Percentiles rank a stretch among this genome's conserved stretches.
These are phyloP conservation scores for Apoda limacodes DNA, from an alignment of 2,888 invertebrate genomes.

Conservation along the genomic window DNA sequence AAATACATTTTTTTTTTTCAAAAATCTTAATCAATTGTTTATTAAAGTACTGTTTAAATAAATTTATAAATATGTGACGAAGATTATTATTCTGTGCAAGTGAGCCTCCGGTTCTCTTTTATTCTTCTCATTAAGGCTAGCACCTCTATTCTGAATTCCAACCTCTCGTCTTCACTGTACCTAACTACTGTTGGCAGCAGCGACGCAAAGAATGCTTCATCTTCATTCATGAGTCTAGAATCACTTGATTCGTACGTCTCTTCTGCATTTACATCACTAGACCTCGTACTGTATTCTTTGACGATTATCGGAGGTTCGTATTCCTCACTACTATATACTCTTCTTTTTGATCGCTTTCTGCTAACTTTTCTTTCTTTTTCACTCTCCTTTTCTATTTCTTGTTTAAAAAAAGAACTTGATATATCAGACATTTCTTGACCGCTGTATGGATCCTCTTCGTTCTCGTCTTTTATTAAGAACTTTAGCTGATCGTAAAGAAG, in stretches of 20 bases:
- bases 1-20: too few species aligned
- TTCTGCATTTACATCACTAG: slow-evolving; percentile 32
- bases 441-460: slow-evolving; percentile 25
- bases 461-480: slow-evolving; percentile 32
- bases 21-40: background rate
- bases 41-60: background rate
- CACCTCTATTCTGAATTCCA: slow-evolving; percentile 55
- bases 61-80: too few species aligned
- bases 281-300: slow-evolving; percentile 10
- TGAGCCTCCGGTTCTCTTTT: slow-evolving; percentile 39
- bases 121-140: slow-evolving; percentile 49
- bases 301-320: slow-evolving; percentile 8
- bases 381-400: slow-evolving; percentile 21
- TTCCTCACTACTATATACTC: slow-evolving; percentile 13
- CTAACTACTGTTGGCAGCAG: slow-evolving; percentile 50
- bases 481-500: slow-evolving; percentile 40
- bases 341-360: slow-evolving; percentile 26
- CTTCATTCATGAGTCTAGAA: slow-evolving; percentile 56
- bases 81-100: slow-evolving; percentile 14
- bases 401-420: slow-evolving; percentile 21
- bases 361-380: slow-evolving; percentile 14
- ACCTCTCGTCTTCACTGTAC: slow-evolving; percentile 49
- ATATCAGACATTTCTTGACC: slow-evolving; percentile 15
- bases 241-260: slow-evolving; percentile 37
- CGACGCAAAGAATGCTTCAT: slow-evolving; percentile 60